These are phyloP conservation scores for Manis javanica DNA, from an alignment of 2,797 vertebrate genomes.

Conservation along the genomic window DNA sequence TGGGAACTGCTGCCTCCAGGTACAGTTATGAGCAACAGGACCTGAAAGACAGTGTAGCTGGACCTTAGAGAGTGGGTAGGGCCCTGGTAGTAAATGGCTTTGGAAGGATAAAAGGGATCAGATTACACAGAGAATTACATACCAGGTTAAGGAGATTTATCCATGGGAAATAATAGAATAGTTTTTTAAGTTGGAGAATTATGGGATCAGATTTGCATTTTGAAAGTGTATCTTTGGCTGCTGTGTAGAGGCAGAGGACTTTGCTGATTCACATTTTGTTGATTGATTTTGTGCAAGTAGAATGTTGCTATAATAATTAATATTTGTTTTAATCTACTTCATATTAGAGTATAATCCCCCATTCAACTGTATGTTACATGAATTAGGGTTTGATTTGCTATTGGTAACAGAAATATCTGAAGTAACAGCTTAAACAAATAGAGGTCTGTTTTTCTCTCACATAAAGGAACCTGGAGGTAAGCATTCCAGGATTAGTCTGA, in stretches of 20 bases:
- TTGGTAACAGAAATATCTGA: neutral
- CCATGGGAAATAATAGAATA: neutral
- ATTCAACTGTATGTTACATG: neutral
- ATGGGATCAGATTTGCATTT: neutral
- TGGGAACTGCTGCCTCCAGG: neutral
- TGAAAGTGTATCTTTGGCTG: neutral
- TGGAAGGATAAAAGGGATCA: neutral
- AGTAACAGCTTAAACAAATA: neutral
- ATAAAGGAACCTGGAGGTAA: neutral
- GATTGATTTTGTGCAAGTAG: neutral
- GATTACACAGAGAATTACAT: neutral
- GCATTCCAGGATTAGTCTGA: neutral
- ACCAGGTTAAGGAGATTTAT: neutral
- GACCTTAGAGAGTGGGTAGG: neutral
- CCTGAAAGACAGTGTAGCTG: neutral
- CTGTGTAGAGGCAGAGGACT: neutral
- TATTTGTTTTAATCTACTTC: neutral
- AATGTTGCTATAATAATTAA: slow-evolving; percentile 7
- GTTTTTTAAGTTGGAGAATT: slow-evolving; percentile 15
- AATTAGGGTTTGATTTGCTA: slow-evolving; percentile 3
- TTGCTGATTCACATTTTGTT: neutral
- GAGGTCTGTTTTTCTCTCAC: neutral
- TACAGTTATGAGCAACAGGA: neutral
- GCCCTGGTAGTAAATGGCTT: neutral
- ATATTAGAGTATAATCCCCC: neutral